These are phyloP conservation scores for Limosa lapponica DNA, from an alignment of 2,797 vertebrate genomes.

Conservation along the genomic window DNA sequence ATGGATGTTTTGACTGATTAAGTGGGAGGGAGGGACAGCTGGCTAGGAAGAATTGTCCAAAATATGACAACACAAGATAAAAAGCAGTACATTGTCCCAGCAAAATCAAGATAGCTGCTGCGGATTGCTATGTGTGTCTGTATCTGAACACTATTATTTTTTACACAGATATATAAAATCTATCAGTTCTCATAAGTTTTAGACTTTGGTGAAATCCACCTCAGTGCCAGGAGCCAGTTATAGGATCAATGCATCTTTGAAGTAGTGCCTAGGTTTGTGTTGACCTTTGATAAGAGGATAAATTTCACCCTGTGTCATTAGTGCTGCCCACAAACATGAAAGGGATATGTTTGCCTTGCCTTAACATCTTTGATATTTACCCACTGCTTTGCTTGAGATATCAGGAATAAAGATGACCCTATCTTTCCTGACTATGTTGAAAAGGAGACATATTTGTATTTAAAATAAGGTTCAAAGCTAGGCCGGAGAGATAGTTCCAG, in stretches of 20 bases:
- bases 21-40: not conserved
- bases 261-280: slow-evolving; percentile 54
- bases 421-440: slow-evolving; percentile 28
- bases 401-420: slow-evolving; percentile 58
- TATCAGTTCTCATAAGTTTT: not conserved
- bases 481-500: not conserved
- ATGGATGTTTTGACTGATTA: slow-evolving; percentile 6
- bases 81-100: not conserved
- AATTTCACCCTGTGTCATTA: slow-evolving; percentile 61
- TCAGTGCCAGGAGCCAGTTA: not conserved
- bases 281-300: slow-evolving; percentile 67
- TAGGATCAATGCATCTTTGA: slow-evolving; percentile 66
- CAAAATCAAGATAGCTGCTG: not conserved
- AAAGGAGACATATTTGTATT: slow-evolving; percentile 39
- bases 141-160: not conserved
- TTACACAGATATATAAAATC: not conserved
- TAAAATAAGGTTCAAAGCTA: slow-evolving; percentile 36
- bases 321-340: slow-evolving; percentile 61
- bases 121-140: not conserved
- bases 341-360: slow-evolving; percentile 57
- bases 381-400: slow-evolving; percentile 53
- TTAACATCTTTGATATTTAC: slow-evolving; percentile 65
- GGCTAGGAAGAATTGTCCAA: not conserved
- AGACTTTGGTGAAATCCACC: not conserved
- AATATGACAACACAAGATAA: not conserved